Percentiles rank a stretch among this genome's conserved stretches.
Conservation (phyloP, 1,140 invertebrate species). For the Drosophila pachea region DNA sequence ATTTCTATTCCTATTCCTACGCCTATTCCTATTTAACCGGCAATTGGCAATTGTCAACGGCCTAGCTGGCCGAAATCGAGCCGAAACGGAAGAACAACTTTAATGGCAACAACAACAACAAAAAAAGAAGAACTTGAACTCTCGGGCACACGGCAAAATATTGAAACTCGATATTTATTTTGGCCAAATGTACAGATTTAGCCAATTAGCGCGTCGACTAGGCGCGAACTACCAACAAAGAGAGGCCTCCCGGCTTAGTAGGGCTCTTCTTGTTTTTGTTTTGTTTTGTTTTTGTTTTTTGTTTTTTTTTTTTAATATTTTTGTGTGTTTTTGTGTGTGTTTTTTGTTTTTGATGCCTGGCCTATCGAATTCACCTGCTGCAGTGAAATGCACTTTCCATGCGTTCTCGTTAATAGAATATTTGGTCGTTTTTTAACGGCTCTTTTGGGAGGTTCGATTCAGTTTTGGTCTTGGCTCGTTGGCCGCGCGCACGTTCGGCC, state of each 20-base stretch:
- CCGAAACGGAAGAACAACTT: too few relatives aligned
- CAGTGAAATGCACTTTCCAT: conserved; percentile 43
- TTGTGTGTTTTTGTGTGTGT: neutral
- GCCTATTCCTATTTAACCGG: conserved; percentile 28
- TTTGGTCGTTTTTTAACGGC: conserved; percentile 35
- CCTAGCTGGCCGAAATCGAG: conserved; percentile 3
- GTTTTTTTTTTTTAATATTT: neutral
- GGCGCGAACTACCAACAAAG: conserved; percentile 22
- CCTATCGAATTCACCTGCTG: conserved; percentile 15
- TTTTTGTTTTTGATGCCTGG: neutral
- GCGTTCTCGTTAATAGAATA: conserved; percentile 28
- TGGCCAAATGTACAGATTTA: conserved; percentile 50
- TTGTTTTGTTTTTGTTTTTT: neutral
- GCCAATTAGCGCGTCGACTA: conserved; percentile 66
- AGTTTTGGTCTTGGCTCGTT: conserved; percentile 25
- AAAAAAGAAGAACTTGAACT: conserved; percentile 37
- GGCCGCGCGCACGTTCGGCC: conserved; percentile 61
- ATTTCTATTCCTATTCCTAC: conserved; percentile 1
- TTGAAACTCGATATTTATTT: conserved; percentile 68
- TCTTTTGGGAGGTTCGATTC: conserved; percentile 23
- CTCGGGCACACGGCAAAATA: conserved; percentile 46
- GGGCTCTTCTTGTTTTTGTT: neutral
- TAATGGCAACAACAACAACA: too few relatives aligned
- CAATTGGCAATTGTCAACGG: conserved; percentile 12
- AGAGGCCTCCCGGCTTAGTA: too few relatives aligned